Conservation (phyloP, 2,797 vertebrate genomes). For the Ceryle rudis region DNA sequence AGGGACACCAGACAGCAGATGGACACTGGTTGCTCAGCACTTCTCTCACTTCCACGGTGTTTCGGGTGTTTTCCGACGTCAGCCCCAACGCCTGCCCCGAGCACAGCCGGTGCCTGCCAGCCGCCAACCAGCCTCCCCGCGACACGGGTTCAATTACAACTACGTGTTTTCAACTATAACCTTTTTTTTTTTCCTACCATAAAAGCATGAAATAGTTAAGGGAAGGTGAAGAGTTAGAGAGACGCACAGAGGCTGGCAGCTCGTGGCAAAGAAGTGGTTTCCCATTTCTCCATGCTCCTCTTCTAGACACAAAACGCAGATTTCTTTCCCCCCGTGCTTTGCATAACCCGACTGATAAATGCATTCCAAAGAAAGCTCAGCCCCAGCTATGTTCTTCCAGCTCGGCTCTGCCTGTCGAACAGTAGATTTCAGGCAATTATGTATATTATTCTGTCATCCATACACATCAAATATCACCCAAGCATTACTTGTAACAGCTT, state of each 20-base stretch:
- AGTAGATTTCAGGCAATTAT: background rate
- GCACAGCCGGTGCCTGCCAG: background rate
- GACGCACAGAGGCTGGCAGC: fast-evolving
- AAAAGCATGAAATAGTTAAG: background rate
- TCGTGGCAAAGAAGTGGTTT: fast-evolving
- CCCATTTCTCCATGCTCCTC: fast-evolving
- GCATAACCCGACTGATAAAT: background rate
- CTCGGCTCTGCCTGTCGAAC: background rate
- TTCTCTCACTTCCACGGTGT: background rate
- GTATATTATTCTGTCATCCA: background rate
- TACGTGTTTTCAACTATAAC: fast-evolving
- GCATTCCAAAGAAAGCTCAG: background rate
- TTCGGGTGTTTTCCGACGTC: fast-evolving
- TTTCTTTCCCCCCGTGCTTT: background rate
- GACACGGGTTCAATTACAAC: background rate
- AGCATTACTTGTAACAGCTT: background rate
- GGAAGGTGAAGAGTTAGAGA: background rate
- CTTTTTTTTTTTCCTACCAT: fast-evolving
- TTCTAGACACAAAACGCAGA: background rate
- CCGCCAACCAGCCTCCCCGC: background rate
- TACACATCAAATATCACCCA: background rate
- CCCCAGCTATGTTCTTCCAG: background rate
- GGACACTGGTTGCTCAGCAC: no score
- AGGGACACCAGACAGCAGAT: background rate
- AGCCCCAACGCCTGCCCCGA: background rate